Evolutionary conservation across 2,113 vertebrate species (phyloP), one percentile per base, ranked within the genome.

Genomic region (Hydrolagus affinis): DNA sequence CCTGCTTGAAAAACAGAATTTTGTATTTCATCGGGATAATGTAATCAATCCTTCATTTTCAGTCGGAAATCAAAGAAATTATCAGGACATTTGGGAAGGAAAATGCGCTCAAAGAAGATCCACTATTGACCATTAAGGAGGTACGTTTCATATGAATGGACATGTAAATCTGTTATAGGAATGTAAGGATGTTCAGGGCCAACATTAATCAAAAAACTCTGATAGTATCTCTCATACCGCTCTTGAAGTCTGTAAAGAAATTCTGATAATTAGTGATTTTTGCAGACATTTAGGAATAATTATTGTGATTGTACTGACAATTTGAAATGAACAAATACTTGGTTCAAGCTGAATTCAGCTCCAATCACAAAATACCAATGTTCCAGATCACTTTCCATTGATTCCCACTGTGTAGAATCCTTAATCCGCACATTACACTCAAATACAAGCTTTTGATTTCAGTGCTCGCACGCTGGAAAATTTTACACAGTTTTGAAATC

Each of bases 21-120:
- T 44, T 75, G 9, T 23, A 71, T 8, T 21, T 21, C 56, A 14
- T 57, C 32, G 17, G 32, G 73, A 30, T 75, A 19, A 75, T 21
- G 9, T 19, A 56, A 75, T 7, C 2, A 75, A 56, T 75, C 4
- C 21, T 56, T 75, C 56, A 75, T 75, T 75, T 74, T 75, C 73
- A 75, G 73, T 57, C 73, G 56, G 32, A 75, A 75, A 17, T 75
- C 17, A 75, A 75, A 21, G 73, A 56, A 75, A 75, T 75, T 56
- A 56, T 10, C 19, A 75, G 28, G 56, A 75, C 2, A 56, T 10
- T 75, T 56, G 56, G 21, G 19, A 75, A 56, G 73, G 14, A 75
- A 56, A 8, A 56, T 21, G 32, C 21, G 32, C 14, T 30, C 32
- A 11, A 2, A 15, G 11, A 30, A 75, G 30, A 75, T 14, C 73